Percentiles rank a stretch among this genome's conserved stretches.
Conservation (phyloP, 2,888 invertebrate genomes). For the Heliconius hortense region DNA sequence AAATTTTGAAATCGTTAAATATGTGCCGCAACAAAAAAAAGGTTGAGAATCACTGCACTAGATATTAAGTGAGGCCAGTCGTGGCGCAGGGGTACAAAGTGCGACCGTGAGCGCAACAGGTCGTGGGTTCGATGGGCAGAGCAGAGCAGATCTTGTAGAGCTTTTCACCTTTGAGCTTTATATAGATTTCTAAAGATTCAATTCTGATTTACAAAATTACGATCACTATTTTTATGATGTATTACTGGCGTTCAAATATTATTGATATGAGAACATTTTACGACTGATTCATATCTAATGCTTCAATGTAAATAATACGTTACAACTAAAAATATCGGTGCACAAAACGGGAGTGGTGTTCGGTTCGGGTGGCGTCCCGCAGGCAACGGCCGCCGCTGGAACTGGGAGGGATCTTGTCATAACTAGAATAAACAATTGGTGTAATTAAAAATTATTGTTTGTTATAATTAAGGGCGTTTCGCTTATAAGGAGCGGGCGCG, state of each 20-base stretch:
- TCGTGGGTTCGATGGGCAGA: no score
- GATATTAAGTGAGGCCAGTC: background rate
- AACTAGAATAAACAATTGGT: constrained; percentile 72
- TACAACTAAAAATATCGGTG: constrained; percentile 57
- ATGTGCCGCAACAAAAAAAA: no score
- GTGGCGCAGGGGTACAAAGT: no score
- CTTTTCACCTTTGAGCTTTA: background rate
- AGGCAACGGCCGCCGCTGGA: constrained; percentile 44
- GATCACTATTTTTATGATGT: background rate
- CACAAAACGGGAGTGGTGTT: constrained; percentile 41
- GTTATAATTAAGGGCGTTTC: constrained; percentile 59
- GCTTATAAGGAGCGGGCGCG: constrained; percentile 60
- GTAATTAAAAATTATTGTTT: constrained; percentile 66
- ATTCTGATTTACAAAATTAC: background rate
- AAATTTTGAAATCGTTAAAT: no score
- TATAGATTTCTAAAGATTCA: background rate
- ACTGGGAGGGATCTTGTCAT: constrained; percentile 72
- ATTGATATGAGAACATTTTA: constrained; percentile 27
- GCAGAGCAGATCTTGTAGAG: background rate
- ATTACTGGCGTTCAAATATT: background rate
- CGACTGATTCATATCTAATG: constrained; percentile 26
- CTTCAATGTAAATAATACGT: constrained; percentile 56
- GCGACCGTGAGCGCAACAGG: no score
- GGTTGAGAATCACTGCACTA: no score
- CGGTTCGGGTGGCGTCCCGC: constrained; percentile 42